phyloP scores from a whole-genome alignment of 1,140 invertebrate species.

The Diabrotica undecimpunctata region DNA sequence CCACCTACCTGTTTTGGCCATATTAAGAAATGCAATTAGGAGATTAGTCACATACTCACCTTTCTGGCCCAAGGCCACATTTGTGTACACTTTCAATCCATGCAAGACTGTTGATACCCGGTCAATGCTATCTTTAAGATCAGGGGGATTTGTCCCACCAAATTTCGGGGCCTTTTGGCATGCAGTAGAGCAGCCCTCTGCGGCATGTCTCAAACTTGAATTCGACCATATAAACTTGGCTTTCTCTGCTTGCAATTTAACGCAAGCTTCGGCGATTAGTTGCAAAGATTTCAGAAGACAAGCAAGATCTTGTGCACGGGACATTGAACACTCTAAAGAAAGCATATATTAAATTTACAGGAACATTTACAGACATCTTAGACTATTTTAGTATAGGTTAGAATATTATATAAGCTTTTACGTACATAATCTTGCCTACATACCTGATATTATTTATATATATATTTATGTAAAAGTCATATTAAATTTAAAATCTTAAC shows the following conservation, averaged over 20 bases:
- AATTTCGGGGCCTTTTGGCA: constrained; percentile 18
- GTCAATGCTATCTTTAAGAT: constrained; percentile 55
- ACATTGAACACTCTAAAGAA: constrained; percentile 46
- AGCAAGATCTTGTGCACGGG: constrained; percentile 56
- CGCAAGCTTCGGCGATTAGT: constrained; percentile 56
- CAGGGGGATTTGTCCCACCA: constrained; percentile 18
- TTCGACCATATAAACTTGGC: constrained; percentile 59
- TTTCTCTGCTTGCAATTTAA: constrained; percentile 55
- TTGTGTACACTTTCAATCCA: constrained; percentile 38
- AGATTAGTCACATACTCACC: constrained; percentile 31
- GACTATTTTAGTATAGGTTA: too few relatives aligned
- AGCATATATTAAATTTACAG: not conserved
- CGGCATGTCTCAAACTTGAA: constrained; percentile 55
- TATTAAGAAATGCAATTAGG: constrained; percentile 17
- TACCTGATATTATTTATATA: not conserved
- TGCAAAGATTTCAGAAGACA: constrained; percentile 60
- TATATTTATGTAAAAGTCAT: not conserved
- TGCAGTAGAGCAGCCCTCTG: constrained; percentile 38
- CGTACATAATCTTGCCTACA: not conserved
- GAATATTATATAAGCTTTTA: not conserved
- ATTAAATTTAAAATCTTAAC: too few relatives aligned
- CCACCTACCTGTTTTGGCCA: constrained; percentile 18
- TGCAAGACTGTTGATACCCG: constrained; percentile 38
- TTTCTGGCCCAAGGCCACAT: constrained; percentile 28
- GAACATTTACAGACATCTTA: not conserved